These are phyloP conservation scores for Helicoverpa armigera DNA, from an alignment of 1,140 invertebrate species.

Conservation along the genomic window DNA sequence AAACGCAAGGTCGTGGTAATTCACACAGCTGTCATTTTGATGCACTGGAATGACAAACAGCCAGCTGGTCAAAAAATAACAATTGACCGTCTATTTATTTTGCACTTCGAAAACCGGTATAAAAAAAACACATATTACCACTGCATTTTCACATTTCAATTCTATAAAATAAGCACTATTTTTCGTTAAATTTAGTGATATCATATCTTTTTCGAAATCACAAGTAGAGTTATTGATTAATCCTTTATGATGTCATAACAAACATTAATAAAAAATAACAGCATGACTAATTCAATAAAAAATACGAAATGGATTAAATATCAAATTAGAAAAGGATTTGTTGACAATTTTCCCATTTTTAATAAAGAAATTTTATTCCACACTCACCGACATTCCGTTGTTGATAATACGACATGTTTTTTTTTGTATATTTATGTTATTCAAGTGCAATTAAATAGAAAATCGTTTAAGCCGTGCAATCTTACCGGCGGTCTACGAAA, in stretches of 20 bases:
- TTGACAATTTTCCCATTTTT: neutral
- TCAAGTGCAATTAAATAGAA: conserved; percentile 12
- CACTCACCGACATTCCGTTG: conserved; percentile 70
- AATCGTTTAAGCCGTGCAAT: conserved; percentile 32
- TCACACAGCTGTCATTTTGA: conserved; percentile 22
- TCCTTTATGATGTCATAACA: no score
- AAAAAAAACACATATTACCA: no score
- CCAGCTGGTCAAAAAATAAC: neutral
- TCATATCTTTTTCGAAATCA: no score
- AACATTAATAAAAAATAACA: no score
- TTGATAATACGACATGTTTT: conserved; percentile 72
- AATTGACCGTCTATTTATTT: no score
- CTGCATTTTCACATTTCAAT: no score
- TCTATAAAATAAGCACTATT: no score
- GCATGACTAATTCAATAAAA: no score
- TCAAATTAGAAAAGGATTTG: neutral
- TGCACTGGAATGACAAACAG: conserved; percentile 8
- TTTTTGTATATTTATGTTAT: conserved; percentile 20
- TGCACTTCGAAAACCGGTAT: no score
- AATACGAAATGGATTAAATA: neutral
- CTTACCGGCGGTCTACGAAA: conserved; percentile 52
- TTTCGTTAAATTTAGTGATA: no score
- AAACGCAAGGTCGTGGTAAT: conserved; percentile 27
- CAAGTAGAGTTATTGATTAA: no score
- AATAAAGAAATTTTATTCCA: conserved; percentile 23